Base-by-base conservation (phyloP, 2,797 vertebrate genomes). In the Numenius phaeopus region DNA sequence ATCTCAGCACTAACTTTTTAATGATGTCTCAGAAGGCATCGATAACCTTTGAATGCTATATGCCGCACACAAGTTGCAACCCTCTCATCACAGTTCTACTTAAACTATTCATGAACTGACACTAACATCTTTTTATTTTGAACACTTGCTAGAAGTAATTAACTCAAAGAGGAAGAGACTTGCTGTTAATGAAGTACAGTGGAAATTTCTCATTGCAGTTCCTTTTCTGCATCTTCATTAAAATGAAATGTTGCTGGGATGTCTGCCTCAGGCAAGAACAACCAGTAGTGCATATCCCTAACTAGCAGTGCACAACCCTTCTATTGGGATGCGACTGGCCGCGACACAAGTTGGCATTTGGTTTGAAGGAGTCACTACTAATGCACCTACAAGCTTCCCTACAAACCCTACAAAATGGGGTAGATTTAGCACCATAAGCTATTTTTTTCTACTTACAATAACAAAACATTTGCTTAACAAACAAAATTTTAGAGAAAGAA, bases 41-140 rank as follows among this genome's bases (percentile, higher is more conserved):
- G 7, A 32, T 95, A 96, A 83, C 52, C 27, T 95, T 71, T 96
- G 77, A 92, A 93, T 75, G 10, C 52, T 92, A 18, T 71, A 22
- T 87, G 44, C 26, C 5, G 2, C 30, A 46, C 26, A 58, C 10
- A 77, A 65, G 21, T 47, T 77, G 37, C 64, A 82, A 44, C 17
- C 8, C 29, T 92, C 49, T 87, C 17, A 75, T 90, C 76, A 64
- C 49, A 65, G 49, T 58, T 92, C 62, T 64, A n/a, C 62, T 83
- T 94, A 87, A 82, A 57, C 59, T 90, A 39, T 89, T 95, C 4
- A 85, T 77, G 54, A 83, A 61, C 44, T 46, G 50, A 49, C 29
- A 65, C 44, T 52, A 37, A 23, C 0, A 0, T 79, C 42, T 83
- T 94, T 67, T 84, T 87, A 47, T 83, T 96, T 82, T 62, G 47